Percentiles rank a stretch among this genome's conserved stretches.
Evolutionary conservation across 2,113 vertebrate species (phyloP).

Genomic region (Ptyas mucosa): DNA sequence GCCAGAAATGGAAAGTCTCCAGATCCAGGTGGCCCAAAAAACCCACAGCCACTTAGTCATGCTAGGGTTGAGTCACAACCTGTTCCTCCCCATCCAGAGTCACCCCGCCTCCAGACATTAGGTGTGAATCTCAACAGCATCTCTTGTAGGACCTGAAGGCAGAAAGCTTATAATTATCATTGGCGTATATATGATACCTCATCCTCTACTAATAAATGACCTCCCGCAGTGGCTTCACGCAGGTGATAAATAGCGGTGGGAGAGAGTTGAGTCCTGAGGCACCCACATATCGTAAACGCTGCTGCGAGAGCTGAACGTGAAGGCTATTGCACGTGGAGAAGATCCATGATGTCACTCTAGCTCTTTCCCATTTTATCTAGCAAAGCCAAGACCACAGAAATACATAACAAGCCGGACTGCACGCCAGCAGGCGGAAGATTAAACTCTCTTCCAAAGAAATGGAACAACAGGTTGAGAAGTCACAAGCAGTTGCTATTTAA

Average conservation of each 20-base stretch:
- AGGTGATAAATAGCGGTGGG: background rate
- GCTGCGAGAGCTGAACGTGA: background rate
- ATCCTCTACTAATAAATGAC: background rate
- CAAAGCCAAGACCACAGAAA: background rate
- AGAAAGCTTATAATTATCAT: background rate
- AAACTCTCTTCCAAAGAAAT: constrained; percentile 9
- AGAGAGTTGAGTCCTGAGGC: background rate
- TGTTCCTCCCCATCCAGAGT: background rate
- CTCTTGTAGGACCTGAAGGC: background rate
- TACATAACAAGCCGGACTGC: background rate
- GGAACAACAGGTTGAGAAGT: background rate
- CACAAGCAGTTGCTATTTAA: background rate
- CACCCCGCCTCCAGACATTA: background rate
- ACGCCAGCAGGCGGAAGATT: background rate
- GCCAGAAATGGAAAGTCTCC: background rate
- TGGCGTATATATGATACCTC: background rate
- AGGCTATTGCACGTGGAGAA: background rate
- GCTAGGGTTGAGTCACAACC: background rate
- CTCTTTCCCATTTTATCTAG: background rate
- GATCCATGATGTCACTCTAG: background rate
- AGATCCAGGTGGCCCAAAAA: background rate
- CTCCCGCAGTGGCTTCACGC: background rate
- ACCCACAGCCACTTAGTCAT: background rate
- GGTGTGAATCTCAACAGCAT: background rate
- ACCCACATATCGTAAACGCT: background rate